A percentile compares a stretch with the other conserved stretches of the same genome.
These are phyloP conservation scores for Trematocara stigmaticum DNA, from an alignment of 2,113 vertebrate species.

Conservation along the genomic window DNA sequence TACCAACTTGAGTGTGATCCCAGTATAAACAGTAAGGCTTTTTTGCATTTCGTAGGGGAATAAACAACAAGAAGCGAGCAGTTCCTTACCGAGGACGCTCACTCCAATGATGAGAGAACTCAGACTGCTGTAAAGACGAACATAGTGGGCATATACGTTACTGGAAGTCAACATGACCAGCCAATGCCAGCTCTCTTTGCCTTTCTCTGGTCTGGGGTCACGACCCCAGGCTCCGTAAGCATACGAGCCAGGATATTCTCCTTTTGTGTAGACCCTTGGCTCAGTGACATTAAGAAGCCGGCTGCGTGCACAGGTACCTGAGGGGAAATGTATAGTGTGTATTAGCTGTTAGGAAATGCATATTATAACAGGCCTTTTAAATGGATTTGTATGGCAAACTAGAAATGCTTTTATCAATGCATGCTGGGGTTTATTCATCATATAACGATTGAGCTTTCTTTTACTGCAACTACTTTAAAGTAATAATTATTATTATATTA, in stretches of 20 bases:
- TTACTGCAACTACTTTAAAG: neutral
- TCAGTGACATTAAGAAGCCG: slow-evolving; percentile 38
- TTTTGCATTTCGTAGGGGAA: neutral
- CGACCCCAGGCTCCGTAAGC: slow-evolving; percentile 69
- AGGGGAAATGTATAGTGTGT: neutral
- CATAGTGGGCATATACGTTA: slow-evolving; percentile 40
- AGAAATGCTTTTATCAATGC: neutral
- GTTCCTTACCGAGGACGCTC: slow-evolving; percentile 15
- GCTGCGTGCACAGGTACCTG: slow-evolving; percentile 59
- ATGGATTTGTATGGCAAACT: fast-evolving
- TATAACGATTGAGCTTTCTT: neutral
- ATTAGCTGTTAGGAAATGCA: neutral
- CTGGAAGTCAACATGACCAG: slow-evolving; percentile 52
- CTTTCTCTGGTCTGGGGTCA: slow-evolving; percentile 60
- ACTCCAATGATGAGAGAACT: slow-evolving; percentile 53
- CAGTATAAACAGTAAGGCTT: neutral
- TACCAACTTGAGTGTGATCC: neutral
- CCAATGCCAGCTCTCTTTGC: slow-evolving; percentile 68
- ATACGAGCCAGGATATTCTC: slow-evolving; percentile 56
- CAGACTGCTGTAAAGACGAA: slow-evolving; percentile 56
- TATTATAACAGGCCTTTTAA: neutral
- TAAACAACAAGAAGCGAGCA: neutral
- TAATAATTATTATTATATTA: neutral
- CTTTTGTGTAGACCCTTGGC: slow-evolving; percentile 45
- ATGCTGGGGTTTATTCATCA: neutral